Evolutionary conservation across 2,113 vertebrate genomes (phyloP), one percentile per base, ranked within the genome.

Genomic region (Halcyon malimbica): DNA sequence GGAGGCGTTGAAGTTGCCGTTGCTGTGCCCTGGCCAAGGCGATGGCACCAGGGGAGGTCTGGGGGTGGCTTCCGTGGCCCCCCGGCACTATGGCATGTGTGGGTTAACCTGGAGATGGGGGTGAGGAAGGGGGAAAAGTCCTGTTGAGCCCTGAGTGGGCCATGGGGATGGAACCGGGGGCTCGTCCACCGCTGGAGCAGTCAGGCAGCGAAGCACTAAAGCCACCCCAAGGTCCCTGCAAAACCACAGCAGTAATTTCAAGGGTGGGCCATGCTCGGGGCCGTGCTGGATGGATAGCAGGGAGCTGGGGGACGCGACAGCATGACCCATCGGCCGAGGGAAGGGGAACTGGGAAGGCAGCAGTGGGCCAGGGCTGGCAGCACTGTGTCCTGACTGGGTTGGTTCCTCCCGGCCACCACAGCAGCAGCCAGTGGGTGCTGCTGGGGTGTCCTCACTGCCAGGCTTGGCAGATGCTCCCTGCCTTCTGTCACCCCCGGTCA

Each of bases 301-400:
- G 28, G 56, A 57, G 24, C 44, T 62, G 75, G 37, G 44, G 54
- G 13, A 31, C 33, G 1, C 0, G 0, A 33, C 48, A 39, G 46
- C 2, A 1, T 0, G 5, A 14, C n/a, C 28, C 1, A 0, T 33
- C 2, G 8, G 24, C 19, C 26, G 20, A 41, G 51, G 25, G 17
- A 28, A 81, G 12, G 76, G 56, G 44, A 78, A 18, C 24, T 5
- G 37, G 31, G 37, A 69, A 25, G 46, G 64, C 54, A 53, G 48
- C 28, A 2, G 70, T 46, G 2, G 5, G 16, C 7, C 0, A 0
- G 25, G 39, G 39, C 50, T 2, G 11, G 44, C 0, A 0, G 16
- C 39, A 16, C 56, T 62, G 51, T 78, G 69, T 75, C 78, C 82
- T 2, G 0, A 39, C 73, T 51, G 37, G 12, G 6, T 37, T 13